These are phyloP conservation scores for Leuciscus waleckii DNA, from an alignment of 2,797 vertebrate species.

Conservation along the genomic window DNA sequence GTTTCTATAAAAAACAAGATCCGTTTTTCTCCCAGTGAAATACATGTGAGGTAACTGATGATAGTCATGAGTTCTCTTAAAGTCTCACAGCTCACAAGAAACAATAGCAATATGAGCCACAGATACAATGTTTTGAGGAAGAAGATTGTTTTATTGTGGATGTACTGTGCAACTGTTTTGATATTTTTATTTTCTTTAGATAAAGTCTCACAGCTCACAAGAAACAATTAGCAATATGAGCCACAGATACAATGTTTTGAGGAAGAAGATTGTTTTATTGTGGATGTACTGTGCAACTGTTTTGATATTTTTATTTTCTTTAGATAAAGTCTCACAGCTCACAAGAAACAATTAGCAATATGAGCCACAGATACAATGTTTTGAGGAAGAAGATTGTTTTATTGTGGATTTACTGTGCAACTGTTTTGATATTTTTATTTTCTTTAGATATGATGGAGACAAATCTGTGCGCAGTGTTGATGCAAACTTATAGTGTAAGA, in stretches of 20 bases:
- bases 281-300: too few relatives aligned
- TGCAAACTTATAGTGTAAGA: constrained; percentile 54
- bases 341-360: not conserved
- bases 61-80: constrained; percentile 25
- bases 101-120: too few relatives aligned
- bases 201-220: constrained; percentile 22
- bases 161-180: too few relatives aligned
- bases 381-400: not conserved
- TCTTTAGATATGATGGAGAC: constrained; percentile 47
- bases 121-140: too few relatives aligned
- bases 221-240: too few relatives aligned
- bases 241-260: too few relatives aligned
- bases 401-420: not conserved
- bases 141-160: too few relatives aligned
- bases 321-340: constrained; percentile 30
- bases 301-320: too few relatives aligned
- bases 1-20: not conserved
- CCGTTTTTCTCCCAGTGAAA: not conserved
- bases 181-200: too few relatives aligned
- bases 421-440: not conserved
- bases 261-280: too few relatives aligned
- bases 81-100: constrained; percentile 13
- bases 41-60: constrained; percentile 4
- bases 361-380: not conserved
- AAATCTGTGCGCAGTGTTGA: constrained; percentile 43